Conservation (phyloP, 2,888 invertebrate species). For the Diaperis boleti region DNA sequence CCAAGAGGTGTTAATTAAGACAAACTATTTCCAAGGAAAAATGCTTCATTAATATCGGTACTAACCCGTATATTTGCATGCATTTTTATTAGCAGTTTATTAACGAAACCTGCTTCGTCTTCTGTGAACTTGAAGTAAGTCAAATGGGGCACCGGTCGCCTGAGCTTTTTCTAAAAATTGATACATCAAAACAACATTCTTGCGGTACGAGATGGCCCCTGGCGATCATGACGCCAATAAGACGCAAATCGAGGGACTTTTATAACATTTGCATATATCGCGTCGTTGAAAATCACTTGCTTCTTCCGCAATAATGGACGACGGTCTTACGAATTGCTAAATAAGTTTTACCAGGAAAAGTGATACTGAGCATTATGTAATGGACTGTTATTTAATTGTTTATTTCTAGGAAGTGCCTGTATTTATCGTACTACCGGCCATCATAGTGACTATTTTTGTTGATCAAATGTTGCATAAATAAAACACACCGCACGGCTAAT, state of each 20-base stretch:
- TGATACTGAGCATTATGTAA: neutral
- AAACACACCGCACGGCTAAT: no score
- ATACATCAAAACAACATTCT: neutral
- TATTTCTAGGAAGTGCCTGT: no score
- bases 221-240: neutral
- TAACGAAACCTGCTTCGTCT: slow-evolving; percentile 2
- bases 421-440: no score
- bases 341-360: neutral
- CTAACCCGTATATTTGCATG: no score
- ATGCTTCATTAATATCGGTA: no score
- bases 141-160: no score
- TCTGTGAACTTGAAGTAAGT: no score
- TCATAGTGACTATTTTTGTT: no score
- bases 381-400: neutral
- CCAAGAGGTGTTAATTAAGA: no score
- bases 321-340: neutral
- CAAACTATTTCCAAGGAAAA: no score
- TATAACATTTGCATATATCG: neutral
- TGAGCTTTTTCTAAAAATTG: neutral
- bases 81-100: no score
- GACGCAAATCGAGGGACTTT: neutral
- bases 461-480: no score
- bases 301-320: neutral
- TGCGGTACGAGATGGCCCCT: neutral
- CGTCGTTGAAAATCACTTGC: neutral